Base-by-base conservation (phyloP, 2,113 vertebrate genomes). In the Guaruba guarouba region DNA sequence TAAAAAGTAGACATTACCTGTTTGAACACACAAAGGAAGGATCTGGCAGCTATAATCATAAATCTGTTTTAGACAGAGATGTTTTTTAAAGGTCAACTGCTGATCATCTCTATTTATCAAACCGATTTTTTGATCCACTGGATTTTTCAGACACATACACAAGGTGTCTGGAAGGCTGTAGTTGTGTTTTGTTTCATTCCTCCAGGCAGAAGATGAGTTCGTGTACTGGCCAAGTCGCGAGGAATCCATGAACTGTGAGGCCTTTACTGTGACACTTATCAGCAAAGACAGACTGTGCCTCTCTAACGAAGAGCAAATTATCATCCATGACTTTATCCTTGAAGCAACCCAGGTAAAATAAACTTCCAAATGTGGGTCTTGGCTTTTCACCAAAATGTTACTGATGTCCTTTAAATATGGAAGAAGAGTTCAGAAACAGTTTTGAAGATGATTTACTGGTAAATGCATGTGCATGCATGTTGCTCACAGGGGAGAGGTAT, bases 161-260 rank as follows among this genome's bases (percentile, higher is more conserved):
- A 54, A 63, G 17, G 44, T 67, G 31, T 86, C 46, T 74, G 63
- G 24, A 91, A 52, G 55, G 20, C 84, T 86, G 59, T 85, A 71
- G 10, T 29, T 67, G 33, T n/a, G 57, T 79, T 82, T 92, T 95
- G 37, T 84, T 90, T 95, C 89, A 57, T 92, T 94, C 87, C 75
- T 78, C 28, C 84, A 99, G 99, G 99, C 99, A 49, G 99, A 99
- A 98, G 99, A 99, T 96, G 99, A 99, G 96, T 99, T 99, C 98
- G 99, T 99, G 68, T 99, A 99, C 97, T 99, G 99, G 99, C 99
- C 99, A 41, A 99, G 99, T 97, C 98, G 99, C 9, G 99, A 99
- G 94, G 99, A 99, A 98, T 98, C 99, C 96, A 99, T 99, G 99
- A 99, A 99, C 98, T 99, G 99, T 96, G 98, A 99, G 95, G 98